These are phyloP conservation scores for Nymphalis urticae DNA, from an alignment of 2,888 invertebrate species.

Conservation along the genomic window DNA sequence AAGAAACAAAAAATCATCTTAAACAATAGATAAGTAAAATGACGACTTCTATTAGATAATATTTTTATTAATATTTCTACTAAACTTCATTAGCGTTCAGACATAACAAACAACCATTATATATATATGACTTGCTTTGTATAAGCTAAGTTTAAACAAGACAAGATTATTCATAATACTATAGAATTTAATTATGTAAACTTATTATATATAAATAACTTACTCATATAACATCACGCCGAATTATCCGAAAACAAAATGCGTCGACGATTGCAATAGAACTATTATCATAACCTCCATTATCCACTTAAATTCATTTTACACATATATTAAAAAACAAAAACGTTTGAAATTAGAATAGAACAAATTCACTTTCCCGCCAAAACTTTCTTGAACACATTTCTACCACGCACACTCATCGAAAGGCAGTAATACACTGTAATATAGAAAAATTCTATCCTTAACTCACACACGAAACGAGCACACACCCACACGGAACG, in stretches of 20 bases:
- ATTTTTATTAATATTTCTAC: too few relatives aligned
- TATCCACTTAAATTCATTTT: slow-evolving; percentile 48
- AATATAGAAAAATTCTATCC: slow-evolving; percentile 49
- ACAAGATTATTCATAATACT: too few relatives aligned
- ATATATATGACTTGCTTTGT: too few relatives aligned
- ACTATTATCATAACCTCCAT: slow-evolving; percentile 53
- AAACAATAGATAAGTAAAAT: too few relatives aligned
- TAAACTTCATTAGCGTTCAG: too few relatives aligned
- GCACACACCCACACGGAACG: slow-evolving; percentile 63
- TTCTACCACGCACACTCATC: slow-evolving; percentile 56
- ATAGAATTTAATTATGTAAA: too few relatives aligned
- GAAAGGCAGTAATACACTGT: slow-evolving; percentile 58
- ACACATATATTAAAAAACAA: slow-evolving; percentile 42
- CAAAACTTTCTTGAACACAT: slow-evolving; percentile 60
- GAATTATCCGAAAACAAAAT: slow-evolving; percentile 53
- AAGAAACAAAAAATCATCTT: too few relatives aligned
- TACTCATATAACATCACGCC: slow-evolving; percentile 73
- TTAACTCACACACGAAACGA: slow-evolving; percentile 41
- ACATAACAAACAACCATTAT: too few relatives aligned
- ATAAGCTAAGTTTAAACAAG: too few relatives aligned
- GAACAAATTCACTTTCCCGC: slow-evolving; percentile 59
- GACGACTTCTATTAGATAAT: too few relatives aligned
- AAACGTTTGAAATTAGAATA: slow-evolving; percentile 33
- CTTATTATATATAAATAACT: slow-evolving; percentile 43
- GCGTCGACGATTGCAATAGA: slow-evolving; percentile 41